Base-by-base conservation (phyloP, 2,888 invertebrate species). In the Macrosiphum euphorbiae region DNA sequence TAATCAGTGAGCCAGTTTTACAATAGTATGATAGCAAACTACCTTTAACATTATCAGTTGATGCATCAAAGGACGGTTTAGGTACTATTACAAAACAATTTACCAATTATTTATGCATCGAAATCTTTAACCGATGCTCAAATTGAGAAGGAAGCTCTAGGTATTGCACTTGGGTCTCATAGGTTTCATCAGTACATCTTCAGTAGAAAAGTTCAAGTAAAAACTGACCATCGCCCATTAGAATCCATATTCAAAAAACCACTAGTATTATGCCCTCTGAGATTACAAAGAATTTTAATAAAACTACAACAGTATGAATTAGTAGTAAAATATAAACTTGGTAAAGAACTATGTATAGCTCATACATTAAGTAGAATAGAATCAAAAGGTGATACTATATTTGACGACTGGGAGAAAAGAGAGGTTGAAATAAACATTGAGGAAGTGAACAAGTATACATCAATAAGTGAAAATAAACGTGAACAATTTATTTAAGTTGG, bases 231-330 rank as follows among this genome's bases (percentile, higher is more conserved):
- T 85, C n/a, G 13, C 3, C 86, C 92, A 44, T 20, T 86, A 28
- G 55, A 84, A 8, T 84, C 84, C 3, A 58, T 92, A 26, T 86
- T 92, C 13, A 92, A 92, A 85, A 92, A 92, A 85, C 55, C 86
- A 55, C 52, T 92, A 55, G 92, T 10, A 35, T 35, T 58, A 44
- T 55, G 28, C 24, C 47, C 47, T 47, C 5, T 86, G 47, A 55
- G 92, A 13, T 35, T 87, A 87, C 92, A 92, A 58, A 84, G 92
- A 2, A 55, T 86, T 28, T n/a, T 50, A 50, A 85, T 92, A 44
- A 78, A 55, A 55, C 41, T 78, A 10, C 58, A 58, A 58, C 10
- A 35, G 13, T 92, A 58, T 58, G 86, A 92, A 16, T 41, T 86
- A 55, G 5, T 35, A 13, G 28, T 92, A n/a, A 86, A 16, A n/a